Percentiles rank a stretch among this genome's conserved stretches.
These are phyloP conservation scores for Phoxinus dragarum DNA, from an alignment of 2,797 vertebrate species.

Conservation along the genomic window DNA sequence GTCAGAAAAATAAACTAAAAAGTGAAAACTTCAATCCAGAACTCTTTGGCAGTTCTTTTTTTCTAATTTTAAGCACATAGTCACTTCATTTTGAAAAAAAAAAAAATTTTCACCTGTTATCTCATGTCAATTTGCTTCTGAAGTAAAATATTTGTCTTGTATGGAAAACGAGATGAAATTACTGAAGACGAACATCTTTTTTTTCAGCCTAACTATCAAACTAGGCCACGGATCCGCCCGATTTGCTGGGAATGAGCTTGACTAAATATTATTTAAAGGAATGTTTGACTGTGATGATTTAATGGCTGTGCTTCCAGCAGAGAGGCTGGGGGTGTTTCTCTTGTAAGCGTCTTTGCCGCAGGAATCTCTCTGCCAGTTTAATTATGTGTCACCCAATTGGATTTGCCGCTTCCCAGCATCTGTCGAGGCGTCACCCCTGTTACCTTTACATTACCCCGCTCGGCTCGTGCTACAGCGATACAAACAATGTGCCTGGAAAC, in stretches of 20 bases:
- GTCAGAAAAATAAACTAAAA: background rate
- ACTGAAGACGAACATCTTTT: background rate
- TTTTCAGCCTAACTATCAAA: conserved; percentile 4
- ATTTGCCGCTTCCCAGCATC: conserved; percentile 33
- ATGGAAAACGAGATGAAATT: background rate
- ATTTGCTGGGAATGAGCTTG: conserved; percentile 45
- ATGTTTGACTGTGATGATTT: conserved; percentile 56
- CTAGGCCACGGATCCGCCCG: conserved; percentile 11
- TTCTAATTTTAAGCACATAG: background rate
- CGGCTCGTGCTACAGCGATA: background rate
- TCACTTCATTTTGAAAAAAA: background rate
- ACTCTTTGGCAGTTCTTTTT: background rate
- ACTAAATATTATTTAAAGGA: conserved; percentile 47
- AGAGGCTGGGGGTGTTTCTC: conserved; percentile 48
- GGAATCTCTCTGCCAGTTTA: conserved; percentile 52
- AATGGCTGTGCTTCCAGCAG: conserved; percentile 51
- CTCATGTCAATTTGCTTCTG: background rate
- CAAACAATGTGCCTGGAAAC: conserved; percentile 13
- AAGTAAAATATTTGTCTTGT: background rate
- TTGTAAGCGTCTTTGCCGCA: conserved; percentile 51
- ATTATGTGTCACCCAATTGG: conserved; percentile 54
- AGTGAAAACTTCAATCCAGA: too few relatives aligned
- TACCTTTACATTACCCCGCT: conserved; percentile 18
- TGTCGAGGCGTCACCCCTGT: background rate
- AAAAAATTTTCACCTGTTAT: background rate